Evolutionary conservation across 2,113 vertebrate genomes (phyloP), one percentile per base, ranked within the genome.

Genomic region (Sturnira hondurensis): DNA sequence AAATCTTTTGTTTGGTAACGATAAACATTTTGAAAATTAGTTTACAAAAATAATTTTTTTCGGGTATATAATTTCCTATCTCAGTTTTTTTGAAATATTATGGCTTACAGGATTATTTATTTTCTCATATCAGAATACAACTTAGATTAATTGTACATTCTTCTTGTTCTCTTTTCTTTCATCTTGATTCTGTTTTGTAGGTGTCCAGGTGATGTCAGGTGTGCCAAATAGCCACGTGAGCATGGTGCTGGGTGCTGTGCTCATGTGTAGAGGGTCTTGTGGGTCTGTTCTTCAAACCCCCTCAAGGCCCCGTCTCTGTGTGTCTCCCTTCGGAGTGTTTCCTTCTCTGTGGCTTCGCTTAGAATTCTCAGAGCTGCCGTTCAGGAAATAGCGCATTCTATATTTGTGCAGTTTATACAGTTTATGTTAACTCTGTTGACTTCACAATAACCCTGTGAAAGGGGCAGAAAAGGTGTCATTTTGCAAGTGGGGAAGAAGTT

Each of bases 91-190:
- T 50, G 67, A 73, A 85, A 36, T 90, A 47, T 78, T 50, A 8
- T 36, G 17, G 31, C 54, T 52, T 15, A 5, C 2, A 83, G 78
- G 54, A 63, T 77, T 54, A 77, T 38, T 88, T 82, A 70, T 63
- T 91, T 96, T 43, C 70, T 82, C n/a, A 61, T 84, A 76, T n/a
- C 65, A 84, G 78, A 85, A 45, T 33, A 22, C 80, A 82, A 7
- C 61, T 83, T n/a, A 19, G 5, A 20, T 41, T 24, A 47, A 41
- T 36, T 54, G 2, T n/a, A 33, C 31, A 10, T 26, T 77, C 54
- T 68, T 58, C 54, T 50, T 74, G 24, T 76, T 71, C 31, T 56
- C 80, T 77, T 20, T 17, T 14, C n/a, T 61, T 81, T 91, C 28
- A 20, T 73, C 77, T 76, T 87, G 14, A 28, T 47, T 65, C 8